Evolutionary conservation across 2,797 vertebrate genomes (phyloP).

Genomic region (Phylloscopus collybita): DNA sequence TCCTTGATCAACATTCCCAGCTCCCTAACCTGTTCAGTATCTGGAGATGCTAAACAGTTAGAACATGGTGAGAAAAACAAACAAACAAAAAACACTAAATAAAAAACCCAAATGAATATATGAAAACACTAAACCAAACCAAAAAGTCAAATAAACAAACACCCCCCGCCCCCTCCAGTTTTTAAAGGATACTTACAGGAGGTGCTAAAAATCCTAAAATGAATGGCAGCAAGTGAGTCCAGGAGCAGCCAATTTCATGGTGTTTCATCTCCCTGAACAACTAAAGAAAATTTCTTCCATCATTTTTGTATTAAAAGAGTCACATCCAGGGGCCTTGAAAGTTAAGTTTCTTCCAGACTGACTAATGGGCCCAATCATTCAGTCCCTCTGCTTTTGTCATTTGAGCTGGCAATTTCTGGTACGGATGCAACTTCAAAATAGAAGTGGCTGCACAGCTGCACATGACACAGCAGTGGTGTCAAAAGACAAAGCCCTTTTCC

Average conservation of each 20-base stretch:
- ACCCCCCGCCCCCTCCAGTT: too few relatives aligned
- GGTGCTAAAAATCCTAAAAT: background rate
- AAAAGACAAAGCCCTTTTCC: background rate
- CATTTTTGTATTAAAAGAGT: background rate
- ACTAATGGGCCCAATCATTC: background rate
- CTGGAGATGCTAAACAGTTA: background rate
- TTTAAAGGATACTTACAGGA: background rate
- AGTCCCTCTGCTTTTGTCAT: background rate
- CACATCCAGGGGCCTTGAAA: background rate
- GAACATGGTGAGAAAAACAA: background rate
- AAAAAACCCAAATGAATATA: background rate
- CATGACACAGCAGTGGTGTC: background rate
- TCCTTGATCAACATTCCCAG: background rate
- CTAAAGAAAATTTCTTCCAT: background rate
- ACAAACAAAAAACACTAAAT: too few relatives aligned
- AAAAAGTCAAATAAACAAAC: background rate
- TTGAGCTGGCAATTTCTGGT: background rate
- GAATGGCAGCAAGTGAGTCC: background rate
- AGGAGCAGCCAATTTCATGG: background rate
- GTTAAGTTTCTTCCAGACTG: background rate
- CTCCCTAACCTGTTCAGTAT: background rate
- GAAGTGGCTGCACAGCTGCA: background rate
- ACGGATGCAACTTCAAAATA: background rate
- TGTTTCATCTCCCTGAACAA: background rate
- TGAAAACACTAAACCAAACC: background rate